A percentile compares a stretch with the other conserved stretches of the same genome.
phyloP scores from a whole-genome alignment of 23 tunicate genomes.

The Botrylloides violaceus region DNA sequence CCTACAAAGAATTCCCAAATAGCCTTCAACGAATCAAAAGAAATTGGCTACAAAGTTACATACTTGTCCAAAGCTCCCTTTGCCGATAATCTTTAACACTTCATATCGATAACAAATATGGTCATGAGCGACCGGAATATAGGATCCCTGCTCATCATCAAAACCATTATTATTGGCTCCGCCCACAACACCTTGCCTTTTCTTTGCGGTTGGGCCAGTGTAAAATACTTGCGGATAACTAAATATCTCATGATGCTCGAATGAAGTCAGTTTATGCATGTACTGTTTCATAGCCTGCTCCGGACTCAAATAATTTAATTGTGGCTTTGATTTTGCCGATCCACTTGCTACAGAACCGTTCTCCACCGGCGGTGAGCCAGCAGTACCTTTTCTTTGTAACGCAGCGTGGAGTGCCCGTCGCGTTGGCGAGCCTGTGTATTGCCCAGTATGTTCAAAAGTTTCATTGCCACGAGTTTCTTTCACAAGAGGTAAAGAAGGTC shows the following conservation, averaged over 20 bases:
- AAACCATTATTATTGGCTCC: constrained; percentile 83
- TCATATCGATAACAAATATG: constrained; percentile 96
- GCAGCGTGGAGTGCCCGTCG: constrained; percentile 57
- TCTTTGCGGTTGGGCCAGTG: constrained; percentile 77
- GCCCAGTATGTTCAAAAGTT: constrained; percentile 5
- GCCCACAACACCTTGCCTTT: constrained; percentile 76
- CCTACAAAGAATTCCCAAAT: constrained; percentile 33
- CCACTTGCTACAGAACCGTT: constrained; percentile 38
- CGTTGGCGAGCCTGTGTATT: constrained; percentile 24
- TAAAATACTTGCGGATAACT: constrained; percentile 87
- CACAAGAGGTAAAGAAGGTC: constrained; percentile 50
- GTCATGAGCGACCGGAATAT: constrained; percentile 94
- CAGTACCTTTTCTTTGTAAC: constrained; percentile 8
- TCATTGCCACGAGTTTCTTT: constrained; percentile 30
- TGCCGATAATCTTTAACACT: constrained; percentile 82
- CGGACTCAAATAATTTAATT: constrained; percentile 56
- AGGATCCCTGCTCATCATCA: constrained; percentile 94
- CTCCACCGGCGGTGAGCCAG: constrained; percentile 30
- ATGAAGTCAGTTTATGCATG: constrained; percentile 93
- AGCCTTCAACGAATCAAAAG: too few relatives aligned
- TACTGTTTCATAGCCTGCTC: constrained; percentile 97
- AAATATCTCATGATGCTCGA: constrained; percentile 94
- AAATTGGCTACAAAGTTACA: too few relatives aligned
- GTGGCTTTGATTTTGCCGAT: constrained; percentile 61
- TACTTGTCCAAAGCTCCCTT: constrained; percentile 95